Percentiles rank a stretch among this genome's conserved stretches.
Conservation (phyloP, 2,888 invertebrate species). For the Melolontha melolontha region DNA sequence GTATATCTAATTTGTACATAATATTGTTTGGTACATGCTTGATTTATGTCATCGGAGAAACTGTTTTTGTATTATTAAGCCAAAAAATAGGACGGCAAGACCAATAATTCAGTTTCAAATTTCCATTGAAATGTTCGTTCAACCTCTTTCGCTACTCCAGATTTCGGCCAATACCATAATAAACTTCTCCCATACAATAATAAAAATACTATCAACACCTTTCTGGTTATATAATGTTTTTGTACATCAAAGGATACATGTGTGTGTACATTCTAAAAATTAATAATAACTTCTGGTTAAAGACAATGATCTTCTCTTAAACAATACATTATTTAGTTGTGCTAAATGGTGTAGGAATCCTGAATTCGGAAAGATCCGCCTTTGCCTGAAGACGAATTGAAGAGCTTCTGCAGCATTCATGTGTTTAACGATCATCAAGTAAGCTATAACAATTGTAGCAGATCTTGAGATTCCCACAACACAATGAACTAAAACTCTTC, state of each 20-base stretch:
- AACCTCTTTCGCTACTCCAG: too few species aligned
- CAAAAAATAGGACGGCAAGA: too few species aligned
- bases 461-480: constrained; percentile 86
- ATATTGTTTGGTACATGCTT: too few species aligned
- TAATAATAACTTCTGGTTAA: constrained; percentile 43
- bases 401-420: constrained; percentile 83
- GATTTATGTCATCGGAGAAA: too few species aligned
- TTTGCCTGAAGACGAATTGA: constrained; percentile 74
- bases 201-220: too few species aligned
- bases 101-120: too few species aligned
- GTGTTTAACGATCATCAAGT: constrained; percentile 82
- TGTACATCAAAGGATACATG: constrained; percentile 1
- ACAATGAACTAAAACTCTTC: constrained; percentile 84
- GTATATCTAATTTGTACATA: too few species aligned
- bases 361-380: constrained; percentile 83
- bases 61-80: too few species aligned
- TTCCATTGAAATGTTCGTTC: too few species aligned
- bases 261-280: background rate
- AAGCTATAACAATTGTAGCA: constrained; percentile 83
- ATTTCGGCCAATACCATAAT: too few species aligned
- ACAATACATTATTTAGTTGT: constrained; percentile 66
- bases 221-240: background rate
- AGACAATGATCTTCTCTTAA: constrained; percentile 58
- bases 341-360: constrained; percentile 85
- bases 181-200: too few species aligned